Percentiles rank a stretch among this genome's conserved stretches.
Evolutionary conservation across 2,888 invertebrate species (phyloP).

Genomic region (Pseudanteris insignis): DNA sequence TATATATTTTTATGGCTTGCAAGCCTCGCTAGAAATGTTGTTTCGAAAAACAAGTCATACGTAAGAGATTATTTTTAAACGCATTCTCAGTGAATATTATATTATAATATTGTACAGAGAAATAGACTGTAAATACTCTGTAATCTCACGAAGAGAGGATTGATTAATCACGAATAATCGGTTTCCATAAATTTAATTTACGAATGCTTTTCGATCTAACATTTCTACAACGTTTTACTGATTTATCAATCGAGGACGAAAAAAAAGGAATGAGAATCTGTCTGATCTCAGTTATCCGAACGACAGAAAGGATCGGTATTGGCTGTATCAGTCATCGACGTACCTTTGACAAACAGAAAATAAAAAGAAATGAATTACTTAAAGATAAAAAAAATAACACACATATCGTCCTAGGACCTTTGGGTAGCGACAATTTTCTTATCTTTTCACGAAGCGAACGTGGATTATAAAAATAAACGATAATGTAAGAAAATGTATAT

Average conservation of each 20-base stretch:
- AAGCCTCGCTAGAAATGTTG: constrained; percentile 16
- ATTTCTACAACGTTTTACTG: constrained; percentile 16
- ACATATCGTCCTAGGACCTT: constrained; percentile 51
- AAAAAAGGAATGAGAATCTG: constrained; percentile 12
- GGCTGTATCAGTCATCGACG: constrained; percentile 46
- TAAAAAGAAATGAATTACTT: constrained; percentile 8
- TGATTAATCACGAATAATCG: not conserved
- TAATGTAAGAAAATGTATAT: constrained; percentile 32
- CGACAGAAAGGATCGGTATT: constrained; percentile 29
- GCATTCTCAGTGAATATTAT: constrained; percentile 8
- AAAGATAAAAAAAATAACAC: constrained; percentile 32
- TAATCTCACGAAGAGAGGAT: too few relatives aligned
- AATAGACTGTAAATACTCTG: constrained; percentile 25
- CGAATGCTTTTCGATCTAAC: constrained; percentile 5
- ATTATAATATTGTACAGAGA: constrained; percentile 27
- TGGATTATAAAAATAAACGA: constrained; percentile 29
- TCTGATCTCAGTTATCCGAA: constrained; percentile 31
- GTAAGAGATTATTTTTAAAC: constrained; percentile 1
- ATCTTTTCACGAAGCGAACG: constrained; percentile 30
- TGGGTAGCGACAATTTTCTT: constrained; percentile 41
- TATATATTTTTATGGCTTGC: constrained; percentile 33
- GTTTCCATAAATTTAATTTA: not conserved
- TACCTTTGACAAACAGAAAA: constrained; percentile 36
- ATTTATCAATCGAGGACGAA: constrained; percentile 28
- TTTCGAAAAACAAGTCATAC: constrained; percentile 9